A percentile compares a stretch with the other conserved stretches of the same genome.
Evolutionary conservation across 2,113 vertebrate genomes (phyloP).

Genomic region (Coryphaenoides rupestris): DNA sequence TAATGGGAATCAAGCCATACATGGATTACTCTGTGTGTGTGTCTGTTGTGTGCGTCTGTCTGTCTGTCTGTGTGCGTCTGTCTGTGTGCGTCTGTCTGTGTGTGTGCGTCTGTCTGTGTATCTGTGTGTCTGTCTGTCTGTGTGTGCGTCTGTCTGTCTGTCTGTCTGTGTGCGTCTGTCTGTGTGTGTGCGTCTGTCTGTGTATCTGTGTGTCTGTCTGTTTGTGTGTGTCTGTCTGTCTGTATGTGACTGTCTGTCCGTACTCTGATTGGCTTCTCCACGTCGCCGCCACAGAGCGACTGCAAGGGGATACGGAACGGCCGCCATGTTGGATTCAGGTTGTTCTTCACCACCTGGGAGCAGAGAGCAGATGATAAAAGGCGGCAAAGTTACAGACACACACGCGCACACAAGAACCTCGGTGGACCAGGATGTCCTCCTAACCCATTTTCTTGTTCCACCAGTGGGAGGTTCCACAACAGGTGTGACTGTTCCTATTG

Average conservation of each 20-base stretch:
- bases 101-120: too few relatives aligned
- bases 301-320: constrained; percentile 88
- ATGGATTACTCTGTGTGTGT: not conserved
- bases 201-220: not conserved
- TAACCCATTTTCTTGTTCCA: too few relatives aligned
- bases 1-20: too few relatives aligned
- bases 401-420: too few relatives aligned
- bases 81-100: not conserved
- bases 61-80: not conserved
- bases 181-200: not conserved
- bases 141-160: not conserved
- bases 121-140: not conserved
- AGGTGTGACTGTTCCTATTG: too few relatives aligned
- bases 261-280: constrained; percentile 79
- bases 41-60: not conserved
- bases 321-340: constrained; percentile 89
- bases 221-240: not conserved
- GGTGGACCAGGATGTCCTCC: too few relatives aligned
- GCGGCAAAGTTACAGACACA: not conserved
- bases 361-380: not conserved
- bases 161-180: too few relatives aligned
- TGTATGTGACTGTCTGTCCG: not conserved
- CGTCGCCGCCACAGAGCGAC: constrained; percentile 87
- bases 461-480: too few relatives aligned
- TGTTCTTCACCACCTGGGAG: constrained; percentile 86